Evolutionary conservation across 2,113 vertebrate genomes (phyloP).

Genomic region (Mastomys natalensis): DNA sequence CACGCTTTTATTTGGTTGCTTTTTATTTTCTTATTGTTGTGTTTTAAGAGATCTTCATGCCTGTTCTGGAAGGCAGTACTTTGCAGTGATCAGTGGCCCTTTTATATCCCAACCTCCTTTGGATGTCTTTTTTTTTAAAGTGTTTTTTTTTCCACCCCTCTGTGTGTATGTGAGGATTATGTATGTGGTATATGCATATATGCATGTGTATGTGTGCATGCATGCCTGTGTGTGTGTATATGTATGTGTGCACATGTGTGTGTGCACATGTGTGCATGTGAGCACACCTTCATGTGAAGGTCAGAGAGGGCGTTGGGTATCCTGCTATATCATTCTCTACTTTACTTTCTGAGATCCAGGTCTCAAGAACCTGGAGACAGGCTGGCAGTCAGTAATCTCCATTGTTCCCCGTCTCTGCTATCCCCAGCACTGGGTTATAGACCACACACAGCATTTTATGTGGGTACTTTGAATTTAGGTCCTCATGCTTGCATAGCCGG

Average conservation of each 20-base stretch:
- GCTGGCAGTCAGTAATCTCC: not conserved
- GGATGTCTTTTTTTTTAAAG: no score
- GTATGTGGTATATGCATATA: not conserved
- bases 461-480: not conserved
- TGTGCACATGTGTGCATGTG: not conserved
- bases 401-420: no score
- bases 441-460: not conserved
- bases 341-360: not conserved
- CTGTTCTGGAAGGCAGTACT: not conserved
- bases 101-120: not conserved
- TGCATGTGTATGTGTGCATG: not conserved
- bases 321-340: not conserved
- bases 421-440: not conserved
- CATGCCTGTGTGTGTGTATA: not conserved
- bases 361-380: not conserved
- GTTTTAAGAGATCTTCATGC: slow-evolving; percentile 14
- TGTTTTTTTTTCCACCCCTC: not conserved
- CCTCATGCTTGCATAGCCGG: not conserved
- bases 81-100: not conserved
- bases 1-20: not conserved
- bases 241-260: not conserved
- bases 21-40: slow-evolving; percentile 1
- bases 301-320: not conserved
- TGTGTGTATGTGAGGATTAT: not conserved
- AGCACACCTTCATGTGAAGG: not conserved